Evolutionary conservation across 2,797 vertebrate genomes (phyloP).

Genomic region (Potorous gilbertii): DNA sequence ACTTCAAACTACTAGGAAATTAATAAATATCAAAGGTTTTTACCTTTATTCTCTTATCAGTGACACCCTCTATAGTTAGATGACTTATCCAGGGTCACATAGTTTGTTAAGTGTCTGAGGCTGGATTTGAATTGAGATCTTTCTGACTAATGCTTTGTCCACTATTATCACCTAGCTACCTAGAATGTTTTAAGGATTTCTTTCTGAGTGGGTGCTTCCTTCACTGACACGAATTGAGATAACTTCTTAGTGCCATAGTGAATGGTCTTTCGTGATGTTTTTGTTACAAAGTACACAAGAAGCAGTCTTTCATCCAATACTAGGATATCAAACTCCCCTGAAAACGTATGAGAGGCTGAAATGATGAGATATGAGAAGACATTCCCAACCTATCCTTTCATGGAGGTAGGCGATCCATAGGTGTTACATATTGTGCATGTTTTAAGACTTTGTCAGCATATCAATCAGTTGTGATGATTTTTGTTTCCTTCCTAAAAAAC

Average conservation of each 20-base stretch:
- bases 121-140: neutral
- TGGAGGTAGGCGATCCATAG: neutral
- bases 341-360: neutral
- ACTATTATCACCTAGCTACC: neutral
- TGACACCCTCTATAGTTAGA: neutral
- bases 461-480: neutral
- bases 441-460: neutral
- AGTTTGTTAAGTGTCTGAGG: neutral
- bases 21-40: neutral
- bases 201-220: neutral
- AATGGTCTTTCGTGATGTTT: neutral
- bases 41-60: neutral
- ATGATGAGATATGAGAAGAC: neutral
- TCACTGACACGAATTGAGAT: neutral
- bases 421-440: neutral
- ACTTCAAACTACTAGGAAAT: neutral
- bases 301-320: neutral
- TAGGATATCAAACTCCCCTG: neutral
- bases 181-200: neutral
- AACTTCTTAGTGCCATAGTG: neutral
- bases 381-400: neutral
- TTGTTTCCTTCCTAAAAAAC: neutral
- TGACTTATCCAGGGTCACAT: neutral
- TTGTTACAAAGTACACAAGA: neutral
- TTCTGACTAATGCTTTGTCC: neutral